Evolutionary conservation across 2,888 invertebrate species (phyloP).

Genomic region (Monoplex corrugatus): DNA sequence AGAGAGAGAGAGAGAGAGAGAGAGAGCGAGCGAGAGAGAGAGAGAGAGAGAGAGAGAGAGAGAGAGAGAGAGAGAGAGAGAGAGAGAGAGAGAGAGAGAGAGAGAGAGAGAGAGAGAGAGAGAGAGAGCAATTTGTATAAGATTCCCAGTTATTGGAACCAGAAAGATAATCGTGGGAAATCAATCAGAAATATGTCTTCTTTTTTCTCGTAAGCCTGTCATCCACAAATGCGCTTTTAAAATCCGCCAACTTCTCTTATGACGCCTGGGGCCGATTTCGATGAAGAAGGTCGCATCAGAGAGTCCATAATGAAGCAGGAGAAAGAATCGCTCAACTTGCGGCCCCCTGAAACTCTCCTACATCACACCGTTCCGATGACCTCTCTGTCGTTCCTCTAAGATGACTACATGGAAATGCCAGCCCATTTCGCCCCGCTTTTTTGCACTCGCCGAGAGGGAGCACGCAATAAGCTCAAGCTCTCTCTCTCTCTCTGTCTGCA

Average conservation of each 20-base stretch:
- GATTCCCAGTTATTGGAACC: constrained; percentile 39
- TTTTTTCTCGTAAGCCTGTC: constrained; percentile 48
- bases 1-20: not conserved
- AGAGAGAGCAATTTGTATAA: not conserved
- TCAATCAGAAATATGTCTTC: constrained; percentile 43
- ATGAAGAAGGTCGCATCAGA: constrained; percentile 27
- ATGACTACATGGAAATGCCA: constrained; percentile 51
- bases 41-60: not conserved
- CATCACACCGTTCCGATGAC: constrained; percentile 38
- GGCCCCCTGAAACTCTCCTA: constrained; percentile 33
- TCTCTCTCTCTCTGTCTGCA: not conserved
- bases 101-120: not conserved
- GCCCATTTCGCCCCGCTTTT: constrained; percentile 26
- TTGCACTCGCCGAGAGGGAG: not conserved
- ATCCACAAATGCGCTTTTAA: constrained; percentile 50
- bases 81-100: not conserved
- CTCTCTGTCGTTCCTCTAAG: constrained; percentile 33
- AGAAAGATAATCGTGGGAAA: constrained; percentile 31
- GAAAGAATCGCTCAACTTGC: constrained; percentile 20
- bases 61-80: not conserved
- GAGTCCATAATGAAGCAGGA: constrained; percentile 49
- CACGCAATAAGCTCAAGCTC: constrained; percentile 28
- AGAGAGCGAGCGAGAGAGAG: not conserved
- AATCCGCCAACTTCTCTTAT: constrained; percentile 35
- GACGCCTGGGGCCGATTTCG: constrained; percentile 25